Evolutionary conservation across 2,888 invertebrate genomes (phyloP), one percentile per base, ranked within the genome.

Genomic region (Chirona hameri): DNA sequence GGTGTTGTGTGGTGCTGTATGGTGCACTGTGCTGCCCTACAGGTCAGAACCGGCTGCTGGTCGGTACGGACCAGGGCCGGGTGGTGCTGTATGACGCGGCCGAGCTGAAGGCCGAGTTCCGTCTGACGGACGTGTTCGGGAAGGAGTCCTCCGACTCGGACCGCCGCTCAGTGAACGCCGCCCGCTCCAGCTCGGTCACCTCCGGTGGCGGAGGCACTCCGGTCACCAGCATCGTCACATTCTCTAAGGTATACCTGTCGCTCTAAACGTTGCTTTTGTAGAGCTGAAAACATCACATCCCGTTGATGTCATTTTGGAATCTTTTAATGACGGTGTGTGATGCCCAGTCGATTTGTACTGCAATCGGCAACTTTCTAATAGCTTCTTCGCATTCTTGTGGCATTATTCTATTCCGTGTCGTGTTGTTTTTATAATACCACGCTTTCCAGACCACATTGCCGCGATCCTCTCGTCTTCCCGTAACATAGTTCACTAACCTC

Each of bases 191-290:
- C 76, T 76, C 76, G 9, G 24, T 46, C 10, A 24, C 2, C 46
- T 76, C 76, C 39, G 46, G 76, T 15, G 52, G 52, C 12, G 52
- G 52, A 15, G 76, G 76, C 76, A 24, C 39, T 10, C 76, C 76
- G 24, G 76, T 76, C 76, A 76, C 76, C 76, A 18, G 76, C 76
- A 76, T 76, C 46, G 76, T 76, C 76, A 76, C 76, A 5, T 76
- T 76, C 76, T 76, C 76, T 1, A 76, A 76, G 76, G 76, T 76
- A 18, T 9, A 24, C 24, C 24, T 60, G 60, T 1, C 39, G 39
- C 39, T 39, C 39, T 39, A 39, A 18, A 7, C 18, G 60, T 24
- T 0, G 60, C 24, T 18, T 60, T 60, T 7, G 60, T 60, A 7
- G 18, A 24, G 60, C 15, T 55, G 55, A 1, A 18, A 18, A 55